These are phyloP conservation scores for Lagopus leucura DNA, from an alignment of 2,113 vertebrate genomes.

Conservation along the genomic window DNA sequence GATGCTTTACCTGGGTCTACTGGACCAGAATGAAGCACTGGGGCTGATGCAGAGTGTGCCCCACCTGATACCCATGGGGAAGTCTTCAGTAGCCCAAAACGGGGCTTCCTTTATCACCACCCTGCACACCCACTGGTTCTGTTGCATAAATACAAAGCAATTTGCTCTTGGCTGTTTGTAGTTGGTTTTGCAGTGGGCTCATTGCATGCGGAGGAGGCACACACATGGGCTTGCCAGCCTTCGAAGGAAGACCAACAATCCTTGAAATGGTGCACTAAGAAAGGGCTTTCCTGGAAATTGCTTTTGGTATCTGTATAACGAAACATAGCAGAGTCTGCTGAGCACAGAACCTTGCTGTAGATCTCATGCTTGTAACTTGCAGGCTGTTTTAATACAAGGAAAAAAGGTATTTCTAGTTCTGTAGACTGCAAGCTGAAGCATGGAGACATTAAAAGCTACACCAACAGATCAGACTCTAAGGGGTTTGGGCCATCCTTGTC, in stretches of 20 bases:
- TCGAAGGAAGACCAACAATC: neutral
- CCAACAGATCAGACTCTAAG: neutral
- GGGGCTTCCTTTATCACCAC: neutral
- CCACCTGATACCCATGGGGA: neutral
- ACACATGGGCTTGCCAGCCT: neutral
- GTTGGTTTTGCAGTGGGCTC: neutral
- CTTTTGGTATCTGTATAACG: neutral
- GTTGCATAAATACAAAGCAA: conserved; percentile 13
- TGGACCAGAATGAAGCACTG: neutral
- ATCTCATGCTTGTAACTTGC: neutral
- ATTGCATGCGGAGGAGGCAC: neutral
- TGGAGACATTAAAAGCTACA: neutral
- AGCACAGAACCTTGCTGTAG: neutral
- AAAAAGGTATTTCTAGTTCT: neutral
- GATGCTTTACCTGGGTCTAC: neutral
- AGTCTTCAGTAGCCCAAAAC: neutral
- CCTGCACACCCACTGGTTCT: neutral
- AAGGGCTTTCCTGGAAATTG: neutral
- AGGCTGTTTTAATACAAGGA: neutral
- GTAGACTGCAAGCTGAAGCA: neutral
- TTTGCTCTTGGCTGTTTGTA: neutral
- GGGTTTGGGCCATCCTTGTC: neutral
- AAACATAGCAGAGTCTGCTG: neutral
- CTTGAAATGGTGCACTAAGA: neutral
- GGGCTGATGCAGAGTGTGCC: neutral